Conservation (phyloP, 1,140 invertebrate genomes). For the Eriosoma lanigerum region DNA sequence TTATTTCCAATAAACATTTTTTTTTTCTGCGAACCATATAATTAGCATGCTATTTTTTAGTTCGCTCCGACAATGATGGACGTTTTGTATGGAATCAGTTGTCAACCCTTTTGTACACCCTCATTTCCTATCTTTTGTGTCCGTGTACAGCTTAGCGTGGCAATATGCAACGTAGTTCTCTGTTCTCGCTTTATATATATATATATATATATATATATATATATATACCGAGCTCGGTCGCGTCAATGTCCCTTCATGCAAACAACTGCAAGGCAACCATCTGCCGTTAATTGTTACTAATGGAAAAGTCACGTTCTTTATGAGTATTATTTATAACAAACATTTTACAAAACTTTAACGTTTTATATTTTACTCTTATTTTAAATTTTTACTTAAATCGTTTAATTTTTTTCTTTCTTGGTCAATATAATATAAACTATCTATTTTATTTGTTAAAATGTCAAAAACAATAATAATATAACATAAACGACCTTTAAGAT, state of each 20-base stretch:
- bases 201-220: background rate
- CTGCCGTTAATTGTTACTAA: slow-evolving; percentile 43
- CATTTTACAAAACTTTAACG: background rate
- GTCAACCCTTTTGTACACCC: slow-evolving; percentile 37
- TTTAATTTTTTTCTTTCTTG: background rate
- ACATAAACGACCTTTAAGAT: background rate
- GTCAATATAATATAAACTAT: no score
- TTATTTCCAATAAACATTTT: background rate
- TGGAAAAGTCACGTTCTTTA: slow-evolving; percentile 42
- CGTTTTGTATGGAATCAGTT: slow-evolving; percentile 12
- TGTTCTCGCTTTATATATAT: no score
- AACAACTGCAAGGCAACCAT: slow-evolving; percentile 26
- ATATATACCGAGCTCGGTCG: background rate
- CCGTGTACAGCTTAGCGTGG: background rate
- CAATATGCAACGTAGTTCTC: background rate
- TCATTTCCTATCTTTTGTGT: slow-evolving; percentile 46
- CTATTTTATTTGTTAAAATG: background rate
- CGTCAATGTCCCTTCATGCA: slow-evolving; percentile 23
- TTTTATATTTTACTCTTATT: background rate
- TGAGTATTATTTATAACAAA: background rate
- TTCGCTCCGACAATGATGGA: background rate
- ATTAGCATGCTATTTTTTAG: slow-evolving; percentile 17
- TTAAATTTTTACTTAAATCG: background rate
- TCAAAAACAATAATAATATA: background rate
- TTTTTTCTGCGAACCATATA: background rate